Evolutionary conservation across 2,113 vertebrate genomes (phyloP).

Genomic region (Atrichornis clamosus): DNA sequence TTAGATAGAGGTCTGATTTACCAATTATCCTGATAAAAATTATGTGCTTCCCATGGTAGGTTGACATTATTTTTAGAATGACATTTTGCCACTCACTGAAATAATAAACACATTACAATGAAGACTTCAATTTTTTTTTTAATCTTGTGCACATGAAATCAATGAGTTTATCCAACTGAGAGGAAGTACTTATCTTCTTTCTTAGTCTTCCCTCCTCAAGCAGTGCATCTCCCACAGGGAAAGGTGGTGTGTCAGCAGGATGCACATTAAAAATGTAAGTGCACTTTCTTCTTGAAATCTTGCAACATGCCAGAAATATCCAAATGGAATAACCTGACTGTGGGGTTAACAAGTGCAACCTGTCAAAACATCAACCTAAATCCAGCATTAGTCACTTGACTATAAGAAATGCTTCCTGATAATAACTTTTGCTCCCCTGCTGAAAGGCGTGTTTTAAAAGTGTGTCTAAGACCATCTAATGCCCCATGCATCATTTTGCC

Average conservation of each 20-base stretch:
- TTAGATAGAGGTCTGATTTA: not conserved
- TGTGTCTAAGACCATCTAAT: not conserved
- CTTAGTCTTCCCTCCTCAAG: not conserved
- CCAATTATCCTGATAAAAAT: slow-evolving; percentile 47
- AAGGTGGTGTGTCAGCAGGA: slow-evolving; percentile 26
- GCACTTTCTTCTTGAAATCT: not conserved
- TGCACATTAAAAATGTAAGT: not conserved
- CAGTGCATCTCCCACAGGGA: not conserved
- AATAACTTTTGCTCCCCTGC: not conserved
- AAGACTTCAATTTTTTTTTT: not conserved
- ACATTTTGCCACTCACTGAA: slow-evolving; percentile 15
- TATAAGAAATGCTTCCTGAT: not conserved
- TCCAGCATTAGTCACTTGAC: not conserved
- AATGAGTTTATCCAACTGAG: not conserved
- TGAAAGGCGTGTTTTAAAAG: not conserved
- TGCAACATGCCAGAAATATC: not conserved
- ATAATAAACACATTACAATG: slow-evolving; percentile 2
- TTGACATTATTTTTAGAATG: slow-evolving; percentile 46
- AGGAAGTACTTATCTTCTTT: not conserved
- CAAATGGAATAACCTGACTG: not conserved
- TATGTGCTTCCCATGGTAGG: not conserved
- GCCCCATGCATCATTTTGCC: not conserved
- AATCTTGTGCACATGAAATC: not conserved
- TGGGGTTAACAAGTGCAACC: not conserved
- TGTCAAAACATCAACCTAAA: not conserved